phyloP scores from a whole-genome alignment of 2,113 vertebrate genomes.

The Colius striatus region DNA sequence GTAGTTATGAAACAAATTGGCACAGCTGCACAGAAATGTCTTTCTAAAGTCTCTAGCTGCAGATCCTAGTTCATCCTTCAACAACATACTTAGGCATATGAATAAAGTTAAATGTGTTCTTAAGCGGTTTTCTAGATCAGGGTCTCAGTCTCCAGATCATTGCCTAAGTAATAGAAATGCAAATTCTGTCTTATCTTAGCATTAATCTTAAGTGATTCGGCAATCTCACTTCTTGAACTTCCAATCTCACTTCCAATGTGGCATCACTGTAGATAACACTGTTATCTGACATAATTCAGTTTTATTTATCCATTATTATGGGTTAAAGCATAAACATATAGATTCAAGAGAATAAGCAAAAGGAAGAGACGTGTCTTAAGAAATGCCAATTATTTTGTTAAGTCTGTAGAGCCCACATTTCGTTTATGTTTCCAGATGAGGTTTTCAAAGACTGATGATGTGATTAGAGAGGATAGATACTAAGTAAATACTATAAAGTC shows the following conservation, averaged over 20 bases:
- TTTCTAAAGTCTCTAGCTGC: not conserved
- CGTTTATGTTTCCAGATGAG: not conserved
- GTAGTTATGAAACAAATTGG: not conserved
- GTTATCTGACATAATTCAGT: not conserved
- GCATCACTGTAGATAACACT: not conserved
- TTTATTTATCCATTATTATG: not conserved
- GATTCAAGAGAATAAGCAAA: not conserved
- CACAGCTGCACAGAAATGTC: not conserved
- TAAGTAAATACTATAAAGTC: not conserved
- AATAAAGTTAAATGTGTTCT: conserved; percentile 9
- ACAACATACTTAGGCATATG: not conserved
- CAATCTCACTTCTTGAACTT: not conserved
- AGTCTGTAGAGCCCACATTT: not conserved
- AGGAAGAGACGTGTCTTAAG: not conserved
- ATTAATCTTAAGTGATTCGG: not conserved
- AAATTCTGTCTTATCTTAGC: not conserved
- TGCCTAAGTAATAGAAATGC: not conserved
- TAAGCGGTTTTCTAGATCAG: not conserved
- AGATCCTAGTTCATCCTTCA: not conserved
- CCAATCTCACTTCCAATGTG: not conserved
- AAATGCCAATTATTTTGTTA: not conserved
- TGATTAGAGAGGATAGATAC: not conserved
- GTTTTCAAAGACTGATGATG: not conserved
- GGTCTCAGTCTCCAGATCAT: not conserved
- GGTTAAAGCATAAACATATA: not conserved